Base-by-base conservation (phyloP, 2,113 vertebrate species). In the Syngnathus scovelli region DNA sequence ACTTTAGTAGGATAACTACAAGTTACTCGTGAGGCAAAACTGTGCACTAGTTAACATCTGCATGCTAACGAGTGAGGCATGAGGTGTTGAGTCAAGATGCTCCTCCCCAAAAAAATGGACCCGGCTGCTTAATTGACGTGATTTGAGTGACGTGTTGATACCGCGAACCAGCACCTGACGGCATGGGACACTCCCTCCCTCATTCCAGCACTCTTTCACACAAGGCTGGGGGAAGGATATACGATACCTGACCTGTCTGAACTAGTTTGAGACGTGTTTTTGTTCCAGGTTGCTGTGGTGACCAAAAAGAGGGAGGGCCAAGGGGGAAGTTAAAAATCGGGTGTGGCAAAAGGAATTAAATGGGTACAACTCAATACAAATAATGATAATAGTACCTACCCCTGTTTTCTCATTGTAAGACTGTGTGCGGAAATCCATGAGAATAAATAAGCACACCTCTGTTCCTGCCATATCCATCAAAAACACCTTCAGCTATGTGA, bases 211-310 rank as follows among this genome's bases (percentile, higher is more conserved):
- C 55, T 56, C 54, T 78, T 21, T 36, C 65, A 72, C 61, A 61
- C 43, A 61, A 16, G 46, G 66, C 59, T 37, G 0, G 43, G 27
- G 41, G 48, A 56, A 15, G 15, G 83, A 74, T 41, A 82, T 38
- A 75, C 61, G 73, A 89, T 69, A 81, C 87, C 71, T 44, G 69
- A 87, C 87, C 77, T 84, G 85, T 69, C 84, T 76, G 66, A 84
- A 85, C 87, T 64, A 61, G 82, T 86, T 78, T 64, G 41, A 76
- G 61, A 76, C 69, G 33, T 66, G 80, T 75, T 70, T 81, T 86
- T 73, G 76, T 79, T 44, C 46, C 13, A 0, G 15, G 76, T 80
- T 64, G 38, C 85, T 36, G 69, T 83, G 77, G 83, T 62, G 68
- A 78, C 18, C 4, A 36, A 6, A 39, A 51, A 9, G 39, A 39